phyloP scores from a whole-genome alignment of 2,888 invertebrate species.

The Acronicta alni region DNA sequence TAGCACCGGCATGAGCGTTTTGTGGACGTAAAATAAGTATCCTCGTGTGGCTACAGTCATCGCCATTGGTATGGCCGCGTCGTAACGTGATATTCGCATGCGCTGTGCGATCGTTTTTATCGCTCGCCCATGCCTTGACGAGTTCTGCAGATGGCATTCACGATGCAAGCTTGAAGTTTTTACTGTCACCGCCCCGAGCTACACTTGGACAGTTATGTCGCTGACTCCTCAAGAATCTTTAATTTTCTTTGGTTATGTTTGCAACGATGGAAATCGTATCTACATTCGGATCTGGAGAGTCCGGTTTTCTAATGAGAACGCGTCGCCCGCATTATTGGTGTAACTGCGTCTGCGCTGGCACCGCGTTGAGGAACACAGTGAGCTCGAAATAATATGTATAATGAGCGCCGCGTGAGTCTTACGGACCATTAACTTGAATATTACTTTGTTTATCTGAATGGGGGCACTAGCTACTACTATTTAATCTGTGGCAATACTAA shows the following conservation, averaged over 20 bases:
- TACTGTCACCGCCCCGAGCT: constrained; percentile 68
- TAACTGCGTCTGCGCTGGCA: constrained; percentile 40
- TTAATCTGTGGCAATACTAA: no score
- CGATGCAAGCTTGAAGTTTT: constrained; percentile 75
- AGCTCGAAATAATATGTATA: constrained; percentile 43
- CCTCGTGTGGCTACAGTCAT: constrained; percentile 56
- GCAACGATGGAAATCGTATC: constrained; percentile 61
- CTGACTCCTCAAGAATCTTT: constrained; percentile 69
- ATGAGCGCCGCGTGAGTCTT: constrained; percentile 42
- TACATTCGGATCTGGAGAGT: constrained; percentile 41
- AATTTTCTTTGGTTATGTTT: constrained; percentile 65
- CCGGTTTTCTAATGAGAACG: constrained; percentile 59
- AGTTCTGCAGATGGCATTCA: constrained; percentile 77
- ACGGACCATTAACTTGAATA: constrained; percentile 25
- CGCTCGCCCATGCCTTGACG: constrained; percentile 70
- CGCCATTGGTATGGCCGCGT: constrained; percentile 68
- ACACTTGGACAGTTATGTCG: constrained; percentile 74
- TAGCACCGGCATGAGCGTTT: constrained; percentile 59
- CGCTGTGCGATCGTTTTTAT: constrained; percentile 78
- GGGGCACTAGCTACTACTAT: no score
- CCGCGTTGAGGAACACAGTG: constrained; percentile 24
- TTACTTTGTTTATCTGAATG: constrained; percentile 37
- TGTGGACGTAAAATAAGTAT: constrained; percentile 52
- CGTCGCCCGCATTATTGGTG: constrained; percentile 49
- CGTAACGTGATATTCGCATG: constrained; percentile 76